These are phyloP conservation scores for Metallyticus violacea DNA, from an alignment of 2,888 invertebrate genomes.

Conservation along the genomic window DNA sequence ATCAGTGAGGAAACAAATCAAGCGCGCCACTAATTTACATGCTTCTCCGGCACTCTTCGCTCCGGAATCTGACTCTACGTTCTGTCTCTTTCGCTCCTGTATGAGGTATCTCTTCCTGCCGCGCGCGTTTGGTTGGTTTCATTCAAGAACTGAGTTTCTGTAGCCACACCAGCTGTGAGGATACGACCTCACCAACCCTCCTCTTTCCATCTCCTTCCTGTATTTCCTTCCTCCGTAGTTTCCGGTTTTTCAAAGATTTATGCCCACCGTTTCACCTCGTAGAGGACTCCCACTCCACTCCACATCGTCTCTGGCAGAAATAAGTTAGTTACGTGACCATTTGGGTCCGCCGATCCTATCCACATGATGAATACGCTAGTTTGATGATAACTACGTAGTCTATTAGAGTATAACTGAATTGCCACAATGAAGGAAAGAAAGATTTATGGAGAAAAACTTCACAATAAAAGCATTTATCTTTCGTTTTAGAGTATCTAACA, in stretches of 20 bases:
- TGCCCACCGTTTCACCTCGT: background rate
- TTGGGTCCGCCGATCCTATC: background rate
- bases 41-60: too few relatives aligned
- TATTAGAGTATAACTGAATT: background rate
- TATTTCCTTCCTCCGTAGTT: background rate
- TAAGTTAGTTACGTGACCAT: background rate
- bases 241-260: background rate
- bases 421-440: background rate
- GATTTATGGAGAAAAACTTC: too few relatives aligned
- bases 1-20: background rate
- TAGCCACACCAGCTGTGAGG: background rate
- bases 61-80: too few relatives aligned
- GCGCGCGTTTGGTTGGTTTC: background rate
- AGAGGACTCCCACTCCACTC: background rate
- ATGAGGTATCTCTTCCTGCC: background rate
- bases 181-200: background rate
- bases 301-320: background rate
- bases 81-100: too few relatives aligned
- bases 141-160: background rate
- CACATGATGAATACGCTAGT: background rate
- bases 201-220: background rate
- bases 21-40: background rate
- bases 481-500: too few relatives aligned
- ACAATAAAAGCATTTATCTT: too few relatives aligned
- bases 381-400: background rate